Evolutionary conservation across 2,797 vertebrate species (phyloP), one percentile per base, ranked within the genome.

Genomic region (Erethizon dorsatum): DNA sequence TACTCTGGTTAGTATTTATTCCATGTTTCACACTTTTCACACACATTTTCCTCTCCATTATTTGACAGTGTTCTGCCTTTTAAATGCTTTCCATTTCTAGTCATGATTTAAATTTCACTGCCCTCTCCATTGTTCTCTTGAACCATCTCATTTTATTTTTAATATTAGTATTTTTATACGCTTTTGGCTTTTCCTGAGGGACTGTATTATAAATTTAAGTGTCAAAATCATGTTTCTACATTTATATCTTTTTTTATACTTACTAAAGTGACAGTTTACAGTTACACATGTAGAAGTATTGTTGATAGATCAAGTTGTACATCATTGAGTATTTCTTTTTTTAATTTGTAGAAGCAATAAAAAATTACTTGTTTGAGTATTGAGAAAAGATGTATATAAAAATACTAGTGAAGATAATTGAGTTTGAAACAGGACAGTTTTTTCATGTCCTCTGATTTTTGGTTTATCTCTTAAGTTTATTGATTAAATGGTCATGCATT

Each of bases 401-500:
- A 92, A 31, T 84, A 28, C 2, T 26, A 26, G 73, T 67, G 31
- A 92, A 9, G 14, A 85, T 67, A 86, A 75, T 17, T 54, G 11
- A 82, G 8, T 88, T 52, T 61, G 33, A 6, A 85, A 85, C 73
- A 1, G 33, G 3, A 6, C 47, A 33, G 5, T 57, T 84, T 90
- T 90, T 63, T 7, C 28, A 41, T 52, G 33, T 80, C 28, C 77
- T 92, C 17, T 63, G 41, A 87, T 80, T 91, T 52, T 73, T 87
- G 56, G 37, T n/a, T 3, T 26, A 63, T 52, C 8, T 47, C 18
- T 85, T 88, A 69, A 47, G 15, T 50, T 88, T 90, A 37, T 56
- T 93, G 28, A 77, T 84, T 80, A 82, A 71, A 93, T 82, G 9
- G 45, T 22, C n/a, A 52, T 59, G 22, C 10, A 63, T 96, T 83